Evolutionary conservation across 2,888 invertebrate genomes (phyloP), one percentile per base, ranked within the genome.

Genomic region (Colostygia pectinataria): DNA sequence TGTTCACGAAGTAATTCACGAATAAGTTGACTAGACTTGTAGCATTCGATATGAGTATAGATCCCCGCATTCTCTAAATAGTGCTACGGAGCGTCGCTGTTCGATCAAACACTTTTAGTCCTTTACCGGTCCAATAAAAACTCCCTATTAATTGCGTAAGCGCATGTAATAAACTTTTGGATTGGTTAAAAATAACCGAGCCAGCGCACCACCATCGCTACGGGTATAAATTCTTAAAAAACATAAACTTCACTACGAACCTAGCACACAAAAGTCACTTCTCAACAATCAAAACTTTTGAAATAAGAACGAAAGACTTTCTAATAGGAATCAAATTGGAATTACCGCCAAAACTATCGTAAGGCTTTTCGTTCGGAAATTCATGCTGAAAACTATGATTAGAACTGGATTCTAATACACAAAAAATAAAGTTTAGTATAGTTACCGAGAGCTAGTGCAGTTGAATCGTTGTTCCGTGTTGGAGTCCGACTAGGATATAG

Each of bases 91-190:
- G 55, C 66, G 55, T 63, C 68, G 68, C 71, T 63, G 65, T 68
- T 66, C 73, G 75, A 82, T 82, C 81, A 80, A 81, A 80, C 77
- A 73, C 68, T 71, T 80, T 77, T 80, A 75, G 80, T 85, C 86
- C 87, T 87, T 82, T 82, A 80, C 84, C 86, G 85, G 82, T 80
- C 69, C 77, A 84, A 89, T 88, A 90, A 90, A 88, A 88, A 78
- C 80, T 78, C 74, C n/a, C 83, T 87, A 87, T 89, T 89, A 89
- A 90, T 90, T 89, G 84, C 82, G 82, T 86, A 87, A 86, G 78
- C 80, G 74, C 74, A 77, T 77, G 87, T 86, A 85, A 88, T 89
- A 90, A 90, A 90, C 79, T 80, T 83, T 84, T 81, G 80, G 80
- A 83, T 85, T 81, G 83, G 79, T 85, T 83, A 86, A 89, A 88